Base-by-base conservation (phyloP, 2,888 invertebrate species). In the Tenthredo livida region DNA sequence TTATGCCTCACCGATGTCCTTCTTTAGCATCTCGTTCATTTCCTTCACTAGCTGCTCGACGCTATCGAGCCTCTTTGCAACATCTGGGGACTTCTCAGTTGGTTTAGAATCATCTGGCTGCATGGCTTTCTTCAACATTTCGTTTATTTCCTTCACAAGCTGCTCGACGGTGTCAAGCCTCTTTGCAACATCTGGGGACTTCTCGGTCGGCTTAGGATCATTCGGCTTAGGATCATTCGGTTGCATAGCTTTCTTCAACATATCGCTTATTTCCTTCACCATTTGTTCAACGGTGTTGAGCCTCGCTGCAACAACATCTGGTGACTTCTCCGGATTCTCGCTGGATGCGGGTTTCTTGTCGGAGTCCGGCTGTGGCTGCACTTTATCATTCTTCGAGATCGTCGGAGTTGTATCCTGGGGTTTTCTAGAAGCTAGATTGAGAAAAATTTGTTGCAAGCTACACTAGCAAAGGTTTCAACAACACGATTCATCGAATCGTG, bases 21-120 rank as follows among this genome's bases (percentile, higher is more conserved):
- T 25, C 65, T 65, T 65, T 7, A 25, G 10, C 12, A 65, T 12
- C n/a, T 21, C 25, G 21, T 12, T 40, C 0, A 88, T 15, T 54
- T 87, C 86, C 40, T 80, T 84, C 12, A 89, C n/a, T 15, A 84
- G 70, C 10, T 84, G 21, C 7, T 86, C 37, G 6, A 89, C 72
- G 7, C 12, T 10, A 37, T 6, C 25, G 33, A 78, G 5, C 37
- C 37, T 78, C 58, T 78, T 33, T 33, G 80, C 2, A 70, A 25
- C 37, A 50, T 72, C 58, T 33, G 12, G 43, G 12, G 43, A 37
- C 7, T 29, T 25, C 67, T 33, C 67, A 33, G 12, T 3, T 15
- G 47, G 47, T 12, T 47, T 47, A 47, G 47, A 47, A 3, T 47
- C 47, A 15, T 3, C 15, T 47, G 15, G 47, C 47, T 47, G 12